Evolutionary conservation across 2,888 invertebrate genomes (phyloP).

Genomic region (Malthinus flaveolus): DNA sequence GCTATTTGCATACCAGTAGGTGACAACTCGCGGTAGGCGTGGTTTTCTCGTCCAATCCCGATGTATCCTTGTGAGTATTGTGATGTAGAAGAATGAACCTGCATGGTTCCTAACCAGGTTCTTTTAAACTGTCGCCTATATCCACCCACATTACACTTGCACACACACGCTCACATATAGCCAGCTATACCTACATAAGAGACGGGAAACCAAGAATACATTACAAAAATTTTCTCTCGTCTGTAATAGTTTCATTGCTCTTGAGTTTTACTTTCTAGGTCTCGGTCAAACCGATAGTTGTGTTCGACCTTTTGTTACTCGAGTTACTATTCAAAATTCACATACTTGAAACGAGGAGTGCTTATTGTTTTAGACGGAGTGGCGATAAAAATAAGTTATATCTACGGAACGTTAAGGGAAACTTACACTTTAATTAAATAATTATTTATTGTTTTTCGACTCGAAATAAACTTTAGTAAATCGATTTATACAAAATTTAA

Average conservation of each 20-base stretch:
- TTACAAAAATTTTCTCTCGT: constrained; percentile 25
- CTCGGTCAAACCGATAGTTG: constrained; percentile 22
- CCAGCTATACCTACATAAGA: not conserved
- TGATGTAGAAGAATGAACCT: constrained; percentile 50
- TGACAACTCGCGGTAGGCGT: constrained; percentile 56
- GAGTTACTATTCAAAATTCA: not conserved
- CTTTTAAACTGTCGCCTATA: constrained; percentile 41
- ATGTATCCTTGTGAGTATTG: constrained; percentile 44
- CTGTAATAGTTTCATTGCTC: constrained; percentile 20
- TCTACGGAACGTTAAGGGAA: no score
- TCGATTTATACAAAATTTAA: no score
- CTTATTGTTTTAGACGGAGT: no score
- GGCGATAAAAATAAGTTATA: no score
- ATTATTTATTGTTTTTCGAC: no score
- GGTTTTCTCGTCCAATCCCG: constrained; percentile 49
- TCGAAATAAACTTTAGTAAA: no score
- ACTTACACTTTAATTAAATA: no score
- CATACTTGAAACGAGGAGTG: not conserved
- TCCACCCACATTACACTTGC: constrained; percentile 39
- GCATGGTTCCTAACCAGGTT: constrained; percentile 51
- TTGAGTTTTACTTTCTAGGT: constrained; percentile 28
- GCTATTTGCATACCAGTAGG: constrained; percentile 58
- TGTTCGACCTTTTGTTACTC: constrained; percentile 10
- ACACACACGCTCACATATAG: constrained; percentile 10
- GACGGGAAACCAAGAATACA: constrained; percentile 18